These are phyloP conservation scores for Cygnus buccinator DNA, from an alignment of 2,113 vertebrate species.

Conservation along the genomic window DNA sequence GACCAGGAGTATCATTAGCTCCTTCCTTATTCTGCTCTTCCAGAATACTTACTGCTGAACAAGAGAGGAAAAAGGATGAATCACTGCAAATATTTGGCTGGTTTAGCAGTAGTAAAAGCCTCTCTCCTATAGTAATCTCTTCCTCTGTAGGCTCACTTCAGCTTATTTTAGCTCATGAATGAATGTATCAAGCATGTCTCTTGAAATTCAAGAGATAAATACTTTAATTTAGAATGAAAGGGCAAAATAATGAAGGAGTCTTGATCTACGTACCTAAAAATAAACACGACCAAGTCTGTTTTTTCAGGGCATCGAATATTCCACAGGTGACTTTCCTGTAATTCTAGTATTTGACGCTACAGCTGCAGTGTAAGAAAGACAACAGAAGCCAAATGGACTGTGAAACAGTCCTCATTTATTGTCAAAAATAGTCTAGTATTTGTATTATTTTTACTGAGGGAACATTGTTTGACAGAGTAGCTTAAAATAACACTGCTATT, in stretches of 20 bases:
- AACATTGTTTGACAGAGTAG: background rate
- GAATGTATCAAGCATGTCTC: background rate
- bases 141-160: background rate
- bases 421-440: background rate
- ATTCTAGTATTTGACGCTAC: background rate
- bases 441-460: slow-evolving; percentile 3
- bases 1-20: background rate
- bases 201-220: slow-evolving; percentile 28
- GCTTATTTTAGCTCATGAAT: slow-evolving; percentile 52
- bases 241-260: slow-evolving; percentile 25
- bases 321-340: slow-evolving; percentile 29
- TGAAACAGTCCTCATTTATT: background rate
- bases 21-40: slow-evolving; percentile 24
- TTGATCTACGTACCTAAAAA: slow-evolving; percentile 17
- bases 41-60: slow-evolving; percentile 22
- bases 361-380: background rate
- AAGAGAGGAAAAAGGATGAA: slow-evolving; percentile 54
- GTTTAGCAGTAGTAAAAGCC: background rate
- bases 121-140: slow-evolving; percentile 29
- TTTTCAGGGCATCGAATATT: slow-evolving; percentile 10
- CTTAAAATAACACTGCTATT: slow-evolving; percentile 7
- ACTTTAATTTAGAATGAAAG: slow-evolving; percentile 29
- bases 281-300: background rate
- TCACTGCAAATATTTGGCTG: slow-evolving; percentile 61
- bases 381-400: background rate